Percentiles rank a stretch among this genome's conserved stretches.
These are phyloP conservation scores for Hemicordylus capensis DNA, from an alignment of 2,113 vertebrate species.

Conservation along the genomic window DNA sequence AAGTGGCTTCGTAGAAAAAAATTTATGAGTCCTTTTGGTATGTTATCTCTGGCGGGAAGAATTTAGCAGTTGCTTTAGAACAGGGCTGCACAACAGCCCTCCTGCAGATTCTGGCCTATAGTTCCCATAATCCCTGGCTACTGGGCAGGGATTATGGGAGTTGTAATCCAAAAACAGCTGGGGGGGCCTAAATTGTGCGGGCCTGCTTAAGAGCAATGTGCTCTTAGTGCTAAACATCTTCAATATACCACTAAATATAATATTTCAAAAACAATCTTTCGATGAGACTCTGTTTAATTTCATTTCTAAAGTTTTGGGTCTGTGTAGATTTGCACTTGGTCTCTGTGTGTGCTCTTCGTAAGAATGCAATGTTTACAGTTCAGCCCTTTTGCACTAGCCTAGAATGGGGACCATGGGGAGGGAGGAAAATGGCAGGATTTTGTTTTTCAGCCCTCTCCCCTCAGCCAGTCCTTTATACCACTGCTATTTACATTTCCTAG, in stretches of 20 bases:
- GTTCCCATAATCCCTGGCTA: no score
- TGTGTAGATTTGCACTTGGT: background rate
- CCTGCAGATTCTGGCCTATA: no score
- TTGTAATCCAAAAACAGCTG: no score
- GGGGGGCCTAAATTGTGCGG: no score
- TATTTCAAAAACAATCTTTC: no score
- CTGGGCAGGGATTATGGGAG: no score
- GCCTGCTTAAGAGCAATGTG: slow-evolving; percentile 28
- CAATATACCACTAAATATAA: no score
- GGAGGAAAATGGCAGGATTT: background rate
- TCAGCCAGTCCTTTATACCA: background rate
- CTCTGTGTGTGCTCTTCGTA: no score
- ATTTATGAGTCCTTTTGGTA: slow-evolving; percentile 37
- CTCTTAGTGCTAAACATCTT: slow-evolving; percentile 10
- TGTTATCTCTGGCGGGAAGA: slow-evolving; percentile 18
- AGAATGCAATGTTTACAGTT: background rate
- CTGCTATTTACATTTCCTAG: background rate
- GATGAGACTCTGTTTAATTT: no score
- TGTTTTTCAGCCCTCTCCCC: no score
- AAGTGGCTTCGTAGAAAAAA: slow-evolving; percentile 31
- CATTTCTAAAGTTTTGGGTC: no score
- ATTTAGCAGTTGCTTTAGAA: slow-evolving; percentile 31
- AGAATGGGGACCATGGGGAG: background rate
- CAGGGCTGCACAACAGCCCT: no score
- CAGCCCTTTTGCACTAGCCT: background rate